Conservation (phyloP, 2,888 invertebrate genomes). For the Candidula unifasciata region DNA sequence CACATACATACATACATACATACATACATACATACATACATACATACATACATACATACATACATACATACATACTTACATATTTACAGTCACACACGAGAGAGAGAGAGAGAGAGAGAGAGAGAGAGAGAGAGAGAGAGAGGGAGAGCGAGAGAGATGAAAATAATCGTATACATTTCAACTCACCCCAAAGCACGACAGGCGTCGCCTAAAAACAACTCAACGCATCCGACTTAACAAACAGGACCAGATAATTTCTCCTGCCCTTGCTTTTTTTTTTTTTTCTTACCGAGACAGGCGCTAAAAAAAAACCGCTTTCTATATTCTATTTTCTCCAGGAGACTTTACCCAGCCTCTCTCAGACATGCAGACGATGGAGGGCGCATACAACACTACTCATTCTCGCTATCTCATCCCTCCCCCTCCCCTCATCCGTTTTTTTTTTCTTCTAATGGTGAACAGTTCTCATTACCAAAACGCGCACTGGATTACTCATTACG, state of each 20-base stretch:
- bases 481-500: slow-evolving; percentile 7
- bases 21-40: background rate
- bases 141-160: background rate
- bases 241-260: no score
- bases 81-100: background rate
- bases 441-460: background rate
- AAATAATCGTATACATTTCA: background rate
- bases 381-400: no score
- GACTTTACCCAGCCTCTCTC: no score
- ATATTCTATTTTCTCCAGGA: no score
- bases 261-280: no score
- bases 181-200: background rate
- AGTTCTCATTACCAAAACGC: slow-evolving; percentile 16
- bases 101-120: background rate
- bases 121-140: background rate
- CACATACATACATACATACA: background rate
- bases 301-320: no score
- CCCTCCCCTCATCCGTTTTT: background rate
- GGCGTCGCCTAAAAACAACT: no score
- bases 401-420: no score
- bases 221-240: no score
- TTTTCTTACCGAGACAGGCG: no score
- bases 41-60: background rate
- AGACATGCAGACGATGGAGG: no score
- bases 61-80: background rate